A percentile compares a stretch with the other conserved stretches of the same genome.
These are phyloP conservation scores for Palythoa caribaeorum DNA, from an alignment of 92 coral and sea anemone species.

Conservation along the genomic window DNA sequence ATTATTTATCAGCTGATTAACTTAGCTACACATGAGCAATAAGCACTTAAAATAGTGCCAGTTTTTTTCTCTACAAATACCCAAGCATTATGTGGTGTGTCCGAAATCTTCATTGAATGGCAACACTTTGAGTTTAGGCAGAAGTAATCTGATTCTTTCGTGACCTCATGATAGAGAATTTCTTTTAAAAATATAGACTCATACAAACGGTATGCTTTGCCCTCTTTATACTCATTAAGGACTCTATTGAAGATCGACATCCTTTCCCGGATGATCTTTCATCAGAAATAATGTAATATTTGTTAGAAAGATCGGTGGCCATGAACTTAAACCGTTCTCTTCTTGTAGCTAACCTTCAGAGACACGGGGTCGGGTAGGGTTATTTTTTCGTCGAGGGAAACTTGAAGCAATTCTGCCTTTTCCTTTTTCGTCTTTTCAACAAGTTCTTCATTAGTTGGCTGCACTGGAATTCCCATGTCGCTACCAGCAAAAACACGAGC, in stretches of 20 bases:
- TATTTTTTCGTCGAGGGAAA: background rate
- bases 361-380: slow-evolving; percentile 48
- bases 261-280: slow-evolving; percentile 62
- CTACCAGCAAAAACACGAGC: slow-evolving; percentile 72
- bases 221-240: slow-evolving; percentile 72
- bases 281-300: slow-evolving; percentile 29
- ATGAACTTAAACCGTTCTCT: slow-evolving; percentile 29
- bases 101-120: slow-evolving; percentile 66
- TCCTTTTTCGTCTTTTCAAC: slow-evolving; percentile 18
- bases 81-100: slow-evolving; percentile 65
- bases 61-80: slow-evolving; percentile 53
- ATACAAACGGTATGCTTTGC: slow-evolving; percentile 60
- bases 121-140: slow-evolving; percentile 61
- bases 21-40: slow-evolving; percentile 65
- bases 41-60: slow-evolving; percentile 59
- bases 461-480: slow-evolving; percentile 64
- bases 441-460: slow-evolving; percentile 53
- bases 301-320: slow-evolving; percentile 61
- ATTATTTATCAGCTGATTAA: background rate
- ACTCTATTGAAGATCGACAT: slow-evolving; percentile 56
- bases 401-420: slow-evolving; percentile 7
- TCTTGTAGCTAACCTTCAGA: slow-evolving; percentile 47
- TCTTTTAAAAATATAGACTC: slow-evolving; percentile 70
- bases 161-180: slow-evolving; percentile 43
- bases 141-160: slow-evolving; percentile 56